Base-by-base conservation (phyloP, 2,797 vertebrate species). In the Salarias fasciatus region DNA sequence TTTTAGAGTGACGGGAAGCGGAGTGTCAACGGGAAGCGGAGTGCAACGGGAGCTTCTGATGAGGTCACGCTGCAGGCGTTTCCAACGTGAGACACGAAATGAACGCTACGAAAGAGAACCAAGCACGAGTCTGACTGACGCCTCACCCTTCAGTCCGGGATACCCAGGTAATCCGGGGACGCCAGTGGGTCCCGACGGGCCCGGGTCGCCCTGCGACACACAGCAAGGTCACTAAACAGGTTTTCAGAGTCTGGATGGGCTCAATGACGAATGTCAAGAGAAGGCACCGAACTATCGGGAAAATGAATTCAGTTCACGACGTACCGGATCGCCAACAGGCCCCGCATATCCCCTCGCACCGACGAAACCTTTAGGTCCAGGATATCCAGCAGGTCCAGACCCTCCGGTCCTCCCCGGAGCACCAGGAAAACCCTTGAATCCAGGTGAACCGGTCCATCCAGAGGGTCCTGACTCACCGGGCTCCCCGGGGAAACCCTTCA, bases 121-220 rank as follows among this genome's bases (percentile, higher is more conserved):
- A 28, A 35, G 6, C 33, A 6, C 2, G 9, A 33, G 15, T 51
- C 11, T 67, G 52, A 18, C 49, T 65, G 50, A 28, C 50, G 9
- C 72, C 72, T 86, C 56, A 89, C 89, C 89, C 13, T 89, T 90
- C 13, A 44, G 8, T 40, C 89, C 89, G n/a, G 55, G 3, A 24
- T 30, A 14, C 60, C 90, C 88, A 3, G 3, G 69, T 29, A 44
- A 1, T 10, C 88, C 88, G 31, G 72, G 48, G 6, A 30, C 35
- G 35, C 87, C 84, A 1, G 2, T 2, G 12, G 8, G 4, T 53
- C 88, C 87, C 0, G 0, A 0, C 6, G n/a, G 42, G 8, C 89
- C 89, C 31, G 44, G 60, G 69, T 88, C 53, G 29, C 87, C 89
- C 89, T 90, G 45, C 14, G 66, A 49, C 5, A 62, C 6, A 45